A percentile compares a stretch with the other conserved stretches of the same genome.
Conservation (phyloP, 2,113 vertebrate species). For the Hippocampus mohnikei region DNA sequence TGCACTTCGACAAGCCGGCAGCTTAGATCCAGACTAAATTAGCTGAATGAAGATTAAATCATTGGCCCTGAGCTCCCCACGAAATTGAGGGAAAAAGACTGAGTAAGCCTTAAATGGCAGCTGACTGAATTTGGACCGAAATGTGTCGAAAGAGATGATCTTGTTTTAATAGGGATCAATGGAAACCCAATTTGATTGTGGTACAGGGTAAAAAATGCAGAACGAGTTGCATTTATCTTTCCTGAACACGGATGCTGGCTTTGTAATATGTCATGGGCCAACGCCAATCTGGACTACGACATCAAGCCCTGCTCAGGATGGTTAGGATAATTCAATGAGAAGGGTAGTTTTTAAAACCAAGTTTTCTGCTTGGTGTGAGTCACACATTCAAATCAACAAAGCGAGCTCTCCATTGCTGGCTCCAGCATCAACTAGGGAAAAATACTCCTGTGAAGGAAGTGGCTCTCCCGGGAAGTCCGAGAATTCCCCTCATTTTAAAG, state of each 20-base stretch:
- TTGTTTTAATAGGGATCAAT: slow-evolving; percentile 66
- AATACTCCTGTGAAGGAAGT: slow-evolving; percentile 10
- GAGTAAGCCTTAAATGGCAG: slow-evolving; percentile 68
- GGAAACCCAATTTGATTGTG: slow-evolving; percentile 67
- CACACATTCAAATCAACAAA: slow-evolving; percentile 42
- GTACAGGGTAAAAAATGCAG: slow-evolving; percentile 58
- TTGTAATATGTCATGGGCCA: slow-evolving; percentile 62
- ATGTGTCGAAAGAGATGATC: slow-evolving; percentile 50
- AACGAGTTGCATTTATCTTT: slow-evolving; percentile 69
- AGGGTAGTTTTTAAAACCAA: slow-evolving; percentile 36
- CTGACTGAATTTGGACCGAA: slow-evolving; percentile 65
- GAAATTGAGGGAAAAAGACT: slow-evolving; percentile 71
- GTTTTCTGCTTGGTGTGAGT: slow-evolving; percentile 29
- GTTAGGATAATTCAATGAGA: slow-evolving; percentile 39
- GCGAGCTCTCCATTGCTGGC: slow-evolving; percentile 21
- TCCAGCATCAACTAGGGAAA: slow-evolving; percentile 4
- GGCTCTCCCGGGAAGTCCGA: slow-evolving; percentile 16
- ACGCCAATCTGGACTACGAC: slow-evolving; percentile 45
- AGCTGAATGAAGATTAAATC: slow-evolving; percentile 77
- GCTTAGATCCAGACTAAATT: slow-evolving; percentile 75
- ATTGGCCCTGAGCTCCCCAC: slow-evolving; percentile 68
- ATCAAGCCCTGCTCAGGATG: slow-evolving; percentile 47
- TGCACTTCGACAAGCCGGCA: slow-evolving; percentile 70
- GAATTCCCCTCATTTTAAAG: slow-evolving; percentile 45
- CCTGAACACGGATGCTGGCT: slow-evolving; percentile 61